These are phyloP conservation scores for Myocastor coypus DNA, from an alignment of 2,113 vertebrate genomes.

Conservation along the genomic window DNA sequence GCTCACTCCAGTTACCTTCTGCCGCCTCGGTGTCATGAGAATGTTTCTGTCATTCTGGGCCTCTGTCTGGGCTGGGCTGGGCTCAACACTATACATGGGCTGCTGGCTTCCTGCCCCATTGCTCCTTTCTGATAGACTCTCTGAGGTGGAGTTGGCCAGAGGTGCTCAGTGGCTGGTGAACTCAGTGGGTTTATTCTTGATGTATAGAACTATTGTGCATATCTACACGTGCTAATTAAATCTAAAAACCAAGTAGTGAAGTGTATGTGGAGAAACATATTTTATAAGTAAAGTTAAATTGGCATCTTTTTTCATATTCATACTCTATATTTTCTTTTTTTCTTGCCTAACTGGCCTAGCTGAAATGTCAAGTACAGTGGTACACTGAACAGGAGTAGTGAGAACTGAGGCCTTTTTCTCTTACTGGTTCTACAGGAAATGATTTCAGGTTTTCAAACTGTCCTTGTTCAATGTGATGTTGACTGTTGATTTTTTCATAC, in stretches of 20 bases:
- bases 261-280: too few species aligned
- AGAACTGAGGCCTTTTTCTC: not conserved
- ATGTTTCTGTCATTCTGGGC: too few species aligned
- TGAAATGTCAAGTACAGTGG: too few species aligned
- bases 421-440: not conserved
- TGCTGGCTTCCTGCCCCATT: too few species aligned
- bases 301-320: not conserved
- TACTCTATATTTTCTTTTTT: not conserved
- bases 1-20: too few species aligned
- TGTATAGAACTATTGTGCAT: not conserved
- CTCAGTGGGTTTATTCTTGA: not conserved
- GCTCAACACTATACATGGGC: too few species aligned
- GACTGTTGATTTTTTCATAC: not conserved
- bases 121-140: too few species aligned
- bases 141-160: too few species aligned
- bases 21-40: too few species aligned
- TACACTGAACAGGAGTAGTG: not conserved
- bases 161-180: too few species aligned
- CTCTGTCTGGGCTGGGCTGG: too few species aligned
- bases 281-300: not conserved
- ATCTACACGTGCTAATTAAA: not conserved
- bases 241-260: not conserved
- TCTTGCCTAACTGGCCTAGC: not conserved
- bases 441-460: not conserved
- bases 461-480: not conserved